Percentiles rank a stretch among this genome's conserved stretches.
phyloP scores from a whole-genome alignment of 2,113 vertebrate genomes.

The Carassius gibelio region DNA sequence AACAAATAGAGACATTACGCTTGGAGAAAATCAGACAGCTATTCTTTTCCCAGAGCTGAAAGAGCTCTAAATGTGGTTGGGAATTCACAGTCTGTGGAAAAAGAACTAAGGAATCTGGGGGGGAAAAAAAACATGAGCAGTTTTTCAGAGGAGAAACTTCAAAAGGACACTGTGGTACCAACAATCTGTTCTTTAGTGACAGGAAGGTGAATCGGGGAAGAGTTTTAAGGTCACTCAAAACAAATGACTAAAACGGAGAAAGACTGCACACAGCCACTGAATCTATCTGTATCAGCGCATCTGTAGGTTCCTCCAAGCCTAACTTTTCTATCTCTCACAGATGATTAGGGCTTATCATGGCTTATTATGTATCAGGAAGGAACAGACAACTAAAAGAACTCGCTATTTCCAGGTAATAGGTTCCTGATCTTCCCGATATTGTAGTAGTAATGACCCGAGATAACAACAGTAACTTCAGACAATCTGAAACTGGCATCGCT shows the following conservation, averaged over 20 bases:
- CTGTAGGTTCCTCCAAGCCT: background rate
- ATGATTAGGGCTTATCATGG: background rate
- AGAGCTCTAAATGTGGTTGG: conserved; percentile 20
- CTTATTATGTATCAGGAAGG: background rate
- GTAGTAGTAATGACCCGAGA: conserved; percentile 1
- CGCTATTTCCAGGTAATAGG: conserved; percentile 9
- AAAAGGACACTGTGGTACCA: background rate
- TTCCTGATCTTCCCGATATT: background rate
- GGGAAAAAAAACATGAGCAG: background rate
- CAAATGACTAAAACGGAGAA: background rate
- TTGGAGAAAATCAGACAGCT: conserved; percentile 21
- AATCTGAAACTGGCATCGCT: background rate
- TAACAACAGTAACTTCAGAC: background rate
- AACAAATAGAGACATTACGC: conserved; percentile 26
- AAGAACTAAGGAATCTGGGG: conserved; percentile 2
- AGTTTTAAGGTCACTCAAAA: background rate
- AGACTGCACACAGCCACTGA: background rate
- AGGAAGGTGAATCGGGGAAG: conserved; percentile 1
- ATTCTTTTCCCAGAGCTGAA: conserved; percentile 14
- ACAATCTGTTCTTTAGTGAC: background rate
- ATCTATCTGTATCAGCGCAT: background rate
- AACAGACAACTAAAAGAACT: background rate
- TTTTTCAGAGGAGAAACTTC: background rate
- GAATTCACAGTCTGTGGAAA: conserved; percentile 28
- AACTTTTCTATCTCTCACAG: background rate